A percentile compares a stretch with the other conserved stretches of the same genome.
These are phyloP conservation scores for Bufo bufo DNA, from an alignment of 2,113 vertebrate genomes.

Conservation along the genomic window DNA sequence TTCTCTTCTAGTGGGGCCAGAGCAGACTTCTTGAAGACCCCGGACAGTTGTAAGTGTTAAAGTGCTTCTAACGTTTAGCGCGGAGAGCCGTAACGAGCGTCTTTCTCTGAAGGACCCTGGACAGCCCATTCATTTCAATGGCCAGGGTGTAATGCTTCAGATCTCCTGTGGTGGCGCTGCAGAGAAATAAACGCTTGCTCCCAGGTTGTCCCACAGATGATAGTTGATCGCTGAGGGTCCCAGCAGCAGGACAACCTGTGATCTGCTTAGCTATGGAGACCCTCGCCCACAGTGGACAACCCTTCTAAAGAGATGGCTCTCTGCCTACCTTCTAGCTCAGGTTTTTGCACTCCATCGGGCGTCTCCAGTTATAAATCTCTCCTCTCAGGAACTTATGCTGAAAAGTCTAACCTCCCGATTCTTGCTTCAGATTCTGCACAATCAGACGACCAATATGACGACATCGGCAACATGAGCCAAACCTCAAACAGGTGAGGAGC, in stretches of 20 bases:
- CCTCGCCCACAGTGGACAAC: too few relatives aligned
- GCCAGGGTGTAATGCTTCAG: neutral
- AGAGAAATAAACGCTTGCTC: too few relatives aligned
- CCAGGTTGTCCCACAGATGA: neutral
- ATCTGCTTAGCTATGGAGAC: too few relatives aligned
- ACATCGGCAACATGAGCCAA: conserved; percentile 68
- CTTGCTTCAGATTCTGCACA: conserved; percentile 76
- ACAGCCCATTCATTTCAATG: neutral
- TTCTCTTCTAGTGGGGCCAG: neutral
- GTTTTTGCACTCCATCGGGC: too few relatives aligned
- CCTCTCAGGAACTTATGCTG: neutral
- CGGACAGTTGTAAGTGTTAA: neutral
- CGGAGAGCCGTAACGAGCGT: neutral
- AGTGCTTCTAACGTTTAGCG: neutral
- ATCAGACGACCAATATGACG: conserved; percentile 80
- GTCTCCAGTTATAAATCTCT: too few relatives aligned
- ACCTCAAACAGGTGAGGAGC: conserved; percentile 67
- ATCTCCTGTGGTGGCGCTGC: neutral
- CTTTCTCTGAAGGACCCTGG: neutral
- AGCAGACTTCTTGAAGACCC: neutral
- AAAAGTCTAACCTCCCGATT: neutral
- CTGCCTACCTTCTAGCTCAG: too few relatives aligned
- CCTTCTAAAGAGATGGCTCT: too few relatives aligned
- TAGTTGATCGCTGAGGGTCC: neutral
- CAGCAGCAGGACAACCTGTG: neutral